Conservation (phyloP, 2,113 vertebrate genomes). For the Boulengerochromis microlepis region DNA sequence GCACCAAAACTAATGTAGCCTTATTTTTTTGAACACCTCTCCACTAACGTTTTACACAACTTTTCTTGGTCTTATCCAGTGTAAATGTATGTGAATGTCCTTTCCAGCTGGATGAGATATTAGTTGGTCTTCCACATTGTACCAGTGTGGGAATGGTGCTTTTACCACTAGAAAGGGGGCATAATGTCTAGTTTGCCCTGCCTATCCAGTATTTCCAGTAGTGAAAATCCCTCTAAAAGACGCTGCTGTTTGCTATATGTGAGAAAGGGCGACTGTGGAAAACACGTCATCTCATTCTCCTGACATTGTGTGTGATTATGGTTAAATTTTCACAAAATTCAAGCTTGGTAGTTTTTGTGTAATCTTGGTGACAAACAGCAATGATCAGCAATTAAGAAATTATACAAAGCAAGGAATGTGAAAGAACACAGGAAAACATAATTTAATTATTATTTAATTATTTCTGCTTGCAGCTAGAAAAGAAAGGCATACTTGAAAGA, state of each 20-base stretch:
- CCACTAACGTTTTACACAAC: background rate
- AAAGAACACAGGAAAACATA: background rate
- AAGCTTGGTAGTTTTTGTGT: background rate
- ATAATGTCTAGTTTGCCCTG: background rate
- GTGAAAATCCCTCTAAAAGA: background rate
- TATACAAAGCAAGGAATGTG: background rate
- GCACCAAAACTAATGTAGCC: too few species aligned
- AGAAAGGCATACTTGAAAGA: background rate
- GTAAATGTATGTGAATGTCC: fast-evolving
- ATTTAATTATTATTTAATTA: background rate
- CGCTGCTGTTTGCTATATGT: background rate
- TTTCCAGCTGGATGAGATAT: background rate
- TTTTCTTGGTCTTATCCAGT: background rate
- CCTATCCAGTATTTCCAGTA: background rate
- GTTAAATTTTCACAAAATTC: fast-evolving
- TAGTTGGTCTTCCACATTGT: background rate
- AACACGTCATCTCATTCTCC: fast-evolving
- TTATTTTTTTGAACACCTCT: background rate
- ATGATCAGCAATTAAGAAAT: background rate
- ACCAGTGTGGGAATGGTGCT: too few species aligned
- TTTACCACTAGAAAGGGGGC: fast-evolving
- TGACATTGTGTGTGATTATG: fast-evolving
- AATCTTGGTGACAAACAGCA: background rate
- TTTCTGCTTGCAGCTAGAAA: background rate
- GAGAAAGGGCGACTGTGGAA: fast-evolving